Evolutionary conservation across 2,888 invertebrate species (phyloP).

Genomic region (Hydriomena furcata): DNA sequence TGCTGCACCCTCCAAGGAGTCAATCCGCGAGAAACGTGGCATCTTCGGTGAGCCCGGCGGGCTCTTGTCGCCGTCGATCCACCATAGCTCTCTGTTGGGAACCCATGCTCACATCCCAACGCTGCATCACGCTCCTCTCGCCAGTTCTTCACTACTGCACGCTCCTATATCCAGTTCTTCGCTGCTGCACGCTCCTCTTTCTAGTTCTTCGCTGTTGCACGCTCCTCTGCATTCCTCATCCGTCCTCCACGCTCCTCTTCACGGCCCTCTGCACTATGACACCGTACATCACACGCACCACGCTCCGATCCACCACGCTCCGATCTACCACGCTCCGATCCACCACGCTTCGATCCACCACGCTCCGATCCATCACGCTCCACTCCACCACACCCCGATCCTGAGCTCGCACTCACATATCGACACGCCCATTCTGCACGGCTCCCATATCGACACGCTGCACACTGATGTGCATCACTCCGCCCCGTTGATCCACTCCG

Average conservation of each 20-base stretch:
- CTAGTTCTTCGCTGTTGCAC: slow-evolving; percentile 24
- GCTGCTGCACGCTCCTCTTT: slow-evolving; percentile 11
- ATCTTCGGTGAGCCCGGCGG: slow-evolving; percentile 54
- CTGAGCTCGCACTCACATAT: slow-evolving; percentile 23
- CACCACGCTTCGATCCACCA: neutral
- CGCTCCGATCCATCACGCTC: slow-evolving; percentile 22
- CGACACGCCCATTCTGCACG: slow-evolving; percentile 25
- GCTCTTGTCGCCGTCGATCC: slow-evolving; percentile 40
- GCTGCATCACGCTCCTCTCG: slow-evolving; percentile 20
- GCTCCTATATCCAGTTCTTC: neutral
- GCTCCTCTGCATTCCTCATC: slow-evolving; percentile 25
- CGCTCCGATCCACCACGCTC: slow-evolving; percentile 23
- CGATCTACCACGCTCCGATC: slow-evolving; percentile 8
- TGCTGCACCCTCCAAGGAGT: slow-evolving; percentile 38
- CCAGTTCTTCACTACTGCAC: slow-evolving; percentile 17
- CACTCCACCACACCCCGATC: slow-evolving; percentile 18
- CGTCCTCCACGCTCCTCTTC: slow-evolving; percentile 7
- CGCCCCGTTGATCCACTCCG: slow-evolving; percentile 25
- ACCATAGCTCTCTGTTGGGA: slow-evolving; percentile 31
- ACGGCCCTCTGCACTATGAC: neutral
- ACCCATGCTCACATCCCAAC: slow-evolving; percentile 24
- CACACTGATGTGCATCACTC: slow-evolving; percentile 12
- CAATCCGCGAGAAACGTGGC: slow-evolving; percentile 56
- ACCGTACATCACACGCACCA: slow-evolving; percentile 2
- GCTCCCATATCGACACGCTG: slow-evolving; percentile 29